Base-by-base conservation (phyloP, 2,113 vertebrate genomes). In the Oreochromis aureus region DNA sequence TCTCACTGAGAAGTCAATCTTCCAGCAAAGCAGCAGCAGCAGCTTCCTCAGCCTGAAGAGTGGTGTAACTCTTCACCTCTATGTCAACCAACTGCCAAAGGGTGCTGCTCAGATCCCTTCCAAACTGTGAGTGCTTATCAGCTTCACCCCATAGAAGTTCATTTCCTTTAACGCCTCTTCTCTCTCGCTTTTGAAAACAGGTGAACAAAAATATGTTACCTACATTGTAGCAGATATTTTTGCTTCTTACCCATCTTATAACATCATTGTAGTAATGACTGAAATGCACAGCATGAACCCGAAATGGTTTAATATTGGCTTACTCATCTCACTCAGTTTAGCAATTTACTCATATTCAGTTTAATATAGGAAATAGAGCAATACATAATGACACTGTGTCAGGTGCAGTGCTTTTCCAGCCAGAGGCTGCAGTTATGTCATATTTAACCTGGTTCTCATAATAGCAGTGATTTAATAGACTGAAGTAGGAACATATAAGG, bases 21-120 rank as follows among this genome's bases (percentile, higher is more conserved):
- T 99, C 94, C 96, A 97, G 89, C 89, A 83, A 44, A 96, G 95
- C 80, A 89, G 79, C 83, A 94, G 79, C 82, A 97, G 96, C 0
- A 92, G 95, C 85, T 95, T 99, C 34, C 97, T 99, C 81, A 95
- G 94, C 84, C 84, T 99, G 7, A 99, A 98, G 93, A 96, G 93
- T n/a, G 96, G 96, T 58, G 89, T 96, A 87, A 94, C 93, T 8
- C 27, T 99, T 12, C 97, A 97, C 87, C 97, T 99, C 10, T 99
- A 98, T 83, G 89, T 99, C 92, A 99, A 98, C 94, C 97, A 98
- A 22, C 92, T 99, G 39, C 98, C 98, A 15, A 98, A 98, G 96
- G 98, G 99, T 84, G 96, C 98, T 5, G 97, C 98, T 59, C 96
- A 97, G 82, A 96, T 98, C 58, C 97, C 97, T 10, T 93, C 97